Evolutionary conservation across 2,113 vertebrate species (phyloP).

Genomic region (Glaucidium brasilianum): DNA sequence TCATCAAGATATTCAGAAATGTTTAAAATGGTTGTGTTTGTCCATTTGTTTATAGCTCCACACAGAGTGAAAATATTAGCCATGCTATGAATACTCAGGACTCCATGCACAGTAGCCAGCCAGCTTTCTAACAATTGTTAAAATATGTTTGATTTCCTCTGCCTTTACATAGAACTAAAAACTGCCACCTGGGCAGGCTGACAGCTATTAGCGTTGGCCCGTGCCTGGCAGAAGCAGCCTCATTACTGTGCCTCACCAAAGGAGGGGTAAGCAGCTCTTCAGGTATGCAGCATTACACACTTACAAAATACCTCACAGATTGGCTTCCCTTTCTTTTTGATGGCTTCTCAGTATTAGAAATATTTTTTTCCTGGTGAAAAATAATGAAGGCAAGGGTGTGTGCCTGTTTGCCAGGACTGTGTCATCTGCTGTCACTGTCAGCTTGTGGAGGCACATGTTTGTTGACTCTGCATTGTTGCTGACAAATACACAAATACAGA

Average conservation of each 20-base stretch:
- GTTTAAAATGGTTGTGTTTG: background rate
- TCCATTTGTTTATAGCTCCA: background rate
- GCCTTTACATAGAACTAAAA: background rate
- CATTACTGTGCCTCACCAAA: background rate
- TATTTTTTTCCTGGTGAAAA: background rate
- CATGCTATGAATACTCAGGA: background rate
- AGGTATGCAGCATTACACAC: background rate
- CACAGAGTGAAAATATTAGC: background rate
- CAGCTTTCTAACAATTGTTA: background rate
- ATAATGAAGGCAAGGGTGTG: background rate
- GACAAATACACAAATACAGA: background rate
- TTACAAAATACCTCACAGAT: background rate
- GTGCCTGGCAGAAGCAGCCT: background rate
- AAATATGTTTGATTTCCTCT: background rate
- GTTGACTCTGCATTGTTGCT: background rate
- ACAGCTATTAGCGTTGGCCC: background rate
- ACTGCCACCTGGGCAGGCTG: background rate
- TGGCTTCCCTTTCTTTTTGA: background rate
- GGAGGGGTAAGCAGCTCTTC: background rate
- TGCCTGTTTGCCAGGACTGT: background rate
- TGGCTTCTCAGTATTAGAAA: background rate
- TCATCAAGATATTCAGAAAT: background rate
- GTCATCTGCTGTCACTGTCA: background rate
- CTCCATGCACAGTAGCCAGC: background rate
- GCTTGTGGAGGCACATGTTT: background rate